Percentiles rank a stretch among this genome's conserved stretches.
Conservation (phyloP, 2,113 vertebrate species). For the Xiphophorus hellerii region DNA sequence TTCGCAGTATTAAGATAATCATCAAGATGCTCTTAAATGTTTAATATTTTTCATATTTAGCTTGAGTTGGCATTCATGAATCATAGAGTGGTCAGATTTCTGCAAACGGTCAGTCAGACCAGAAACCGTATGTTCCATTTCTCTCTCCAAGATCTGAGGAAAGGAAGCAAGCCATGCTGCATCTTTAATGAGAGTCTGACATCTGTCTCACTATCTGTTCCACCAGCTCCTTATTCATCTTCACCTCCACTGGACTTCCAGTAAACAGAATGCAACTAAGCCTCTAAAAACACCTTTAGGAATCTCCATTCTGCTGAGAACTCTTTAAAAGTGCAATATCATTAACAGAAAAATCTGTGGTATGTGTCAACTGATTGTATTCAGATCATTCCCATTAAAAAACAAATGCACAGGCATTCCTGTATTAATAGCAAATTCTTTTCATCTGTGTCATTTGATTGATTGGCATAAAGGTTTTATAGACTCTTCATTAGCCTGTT, state of each 20-base stretch:
- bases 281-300: slow-evolving; percentile 1
- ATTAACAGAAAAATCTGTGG: background rate
- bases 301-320: background rate
- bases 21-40: background rate
- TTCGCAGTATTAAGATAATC: background rate
- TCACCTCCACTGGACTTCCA: slow-evolving; percentile 42
- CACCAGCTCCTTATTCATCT: slow-evolving; percentile 28
- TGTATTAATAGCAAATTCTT: slow-evolving; percentile 31
- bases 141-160: slow-evolving; percentile 57
- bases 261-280: slow-evolving; percentile 11
- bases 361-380: background rate
- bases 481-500: slow-evolving; percentile 73
- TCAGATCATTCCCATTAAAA: slow-evolving; percentile 14
- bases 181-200: slow-evolving; percentile 78
- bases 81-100: slow-evolving; percentile 50
- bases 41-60: background rate
- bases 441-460: slow-evolving; percentile 54
- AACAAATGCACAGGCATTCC: slow-evolving; percentile 6
- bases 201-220: slow-evolving; percentile 61
- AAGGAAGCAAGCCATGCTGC: slow-evolving; percentile 70
- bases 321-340: background rate
- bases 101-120: slow-evolving; percentile 45
- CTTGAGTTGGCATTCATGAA: slow-evolving; percentile 23
- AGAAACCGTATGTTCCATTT: slow-evolving; percentile 72
- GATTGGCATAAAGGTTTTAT: slow-evolving; percentile 71